Percentiles rank a stretch among this genome's conserved stretches.
These are phyloP conservation scores for Metaphire vulgaris DNA, from an alignment of 1,140 invertebrate species.

Conservation along the genomic window DNA sequence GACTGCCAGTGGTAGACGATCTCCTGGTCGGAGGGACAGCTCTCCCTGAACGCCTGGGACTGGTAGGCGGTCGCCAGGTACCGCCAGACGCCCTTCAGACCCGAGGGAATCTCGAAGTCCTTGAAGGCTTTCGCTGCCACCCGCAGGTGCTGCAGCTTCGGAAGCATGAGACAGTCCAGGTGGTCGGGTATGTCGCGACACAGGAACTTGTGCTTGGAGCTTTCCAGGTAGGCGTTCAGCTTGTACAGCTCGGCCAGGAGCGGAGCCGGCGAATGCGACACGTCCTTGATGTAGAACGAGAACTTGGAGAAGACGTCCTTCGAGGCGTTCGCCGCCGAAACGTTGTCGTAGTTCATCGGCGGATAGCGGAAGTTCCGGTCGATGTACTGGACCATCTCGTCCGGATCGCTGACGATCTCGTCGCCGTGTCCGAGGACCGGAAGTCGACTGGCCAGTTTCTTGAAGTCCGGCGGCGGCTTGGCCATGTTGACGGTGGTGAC, in stretches of 20 bases:
- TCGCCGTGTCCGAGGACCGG: conserved; percentile 54
- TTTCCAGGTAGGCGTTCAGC: conserved; percentile 51
- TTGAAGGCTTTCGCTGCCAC: conserved; percentile 57
- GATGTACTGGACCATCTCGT: too few species aligned
- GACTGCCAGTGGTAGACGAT: conserved; percentile 59
- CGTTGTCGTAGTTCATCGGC: conserved; percentile 50
- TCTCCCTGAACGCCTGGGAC: conserved; percentile 57
- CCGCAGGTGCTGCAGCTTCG: conserved; percentile 60
- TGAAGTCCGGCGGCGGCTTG: conserved; percentile 55
- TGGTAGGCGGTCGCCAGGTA: conserved; percentile 59
- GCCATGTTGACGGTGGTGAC: conserved; percentile 56
- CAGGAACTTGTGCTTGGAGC: conserved; percentile 46
- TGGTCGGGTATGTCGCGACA: conserved; percentile 53
- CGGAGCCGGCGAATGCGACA: conserved; percentile 52
- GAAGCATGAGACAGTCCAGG: conserved; percentile 58
- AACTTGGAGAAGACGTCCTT: conserved; percentile 59
- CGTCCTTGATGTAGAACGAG: conserved; percentile 57
- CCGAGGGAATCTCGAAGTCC: conserved; percentile 56
- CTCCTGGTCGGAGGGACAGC: conserved; percentile 61
- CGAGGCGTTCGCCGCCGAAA: conserved; percentile 52
- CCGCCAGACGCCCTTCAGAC: conserved; percentile 57
- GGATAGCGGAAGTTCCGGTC: conserved; percentile 54
- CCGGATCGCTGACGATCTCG: too few species aligned
- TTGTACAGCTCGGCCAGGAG: conserved; percentile 53
- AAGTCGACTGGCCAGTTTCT: conserved; percentile 54